Conservation (phyloP, 1,140 invertebrate species). For the Drosophila pruinosa region DNA sequence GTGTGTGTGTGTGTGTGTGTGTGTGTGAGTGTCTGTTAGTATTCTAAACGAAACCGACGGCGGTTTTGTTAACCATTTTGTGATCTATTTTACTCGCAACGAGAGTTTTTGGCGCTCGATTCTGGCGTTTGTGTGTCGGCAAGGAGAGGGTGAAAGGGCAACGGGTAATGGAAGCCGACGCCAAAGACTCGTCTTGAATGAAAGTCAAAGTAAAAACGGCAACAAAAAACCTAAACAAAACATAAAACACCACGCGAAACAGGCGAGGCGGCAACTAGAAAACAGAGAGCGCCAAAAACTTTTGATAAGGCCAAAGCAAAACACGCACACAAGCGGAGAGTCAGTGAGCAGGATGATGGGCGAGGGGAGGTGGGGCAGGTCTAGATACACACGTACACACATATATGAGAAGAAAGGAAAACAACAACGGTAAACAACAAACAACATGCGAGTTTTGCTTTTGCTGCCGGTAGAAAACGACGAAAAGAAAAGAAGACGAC, state of each 20-base stretch:
- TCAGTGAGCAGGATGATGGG: neutral
- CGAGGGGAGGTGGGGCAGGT: neutral
- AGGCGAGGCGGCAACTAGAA: slow-evolving; percentile 39
- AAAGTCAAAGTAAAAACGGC: slow-evolving; percentile 82
- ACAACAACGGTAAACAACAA: slow-evolving; percentile 39
- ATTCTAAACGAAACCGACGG: slow-evolving; percentile 50
- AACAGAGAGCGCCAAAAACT: slow-evolving; percentile 59
- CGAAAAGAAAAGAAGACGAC: slow-evolving; percentile 24
- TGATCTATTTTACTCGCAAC: slow-evolving; percentile 65
- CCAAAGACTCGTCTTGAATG: slow-evolving; percentile 76
- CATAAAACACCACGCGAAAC: slow-evolving; percentile 55
- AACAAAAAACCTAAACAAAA: slow-evolving; percentile 82
- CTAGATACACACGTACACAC: neutral
- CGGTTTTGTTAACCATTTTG: slow-evolving; percentile 71
- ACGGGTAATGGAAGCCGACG: slow-evolving; percentile 31
- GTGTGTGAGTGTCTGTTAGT: slow-evolving; percentile 19
- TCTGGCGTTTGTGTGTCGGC: slow-evolving; percentile 67
- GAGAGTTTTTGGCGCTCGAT: slow-evolving; percentile 56
- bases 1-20: slow-evolving; percentile 27
- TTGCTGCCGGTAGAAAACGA: slow-evolving; percentile 43
- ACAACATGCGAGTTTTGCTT: slow-evolving; percentile 28
- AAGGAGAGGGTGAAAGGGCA: neutral
- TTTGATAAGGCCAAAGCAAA: slow-evolving; percentile 73
- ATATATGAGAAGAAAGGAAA: slow-evolving; percentile 6
- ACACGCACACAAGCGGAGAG: slow-evolving; percentile 11